Evolutionary conservation across 2,113 vertebrate genomes (phyloP), one percentile per base, ranked within the genome.

Genomic region (Nesoenas mayeri): DNA sequence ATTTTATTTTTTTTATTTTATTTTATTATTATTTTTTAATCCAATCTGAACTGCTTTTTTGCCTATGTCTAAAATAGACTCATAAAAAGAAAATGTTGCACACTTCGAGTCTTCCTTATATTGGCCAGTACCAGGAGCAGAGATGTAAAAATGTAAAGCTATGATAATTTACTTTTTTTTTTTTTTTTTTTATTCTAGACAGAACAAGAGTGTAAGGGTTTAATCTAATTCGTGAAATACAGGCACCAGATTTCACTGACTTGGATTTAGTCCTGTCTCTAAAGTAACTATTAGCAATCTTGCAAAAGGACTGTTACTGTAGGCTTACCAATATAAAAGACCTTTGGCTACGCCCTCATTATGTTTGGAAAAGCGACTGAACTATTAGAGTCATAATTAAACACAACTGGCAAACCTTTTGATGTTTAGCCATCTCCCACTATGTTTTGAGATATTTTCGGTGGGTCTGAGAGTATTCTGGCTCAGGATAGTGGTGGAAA

Each of bases 261-360:
- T 93, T 94, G 77, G 57, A 89, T 69, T 81, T 80, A 71, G 28
- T 16, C 69, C 79, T 61, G 26, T 78, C 88, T 91, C 65, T 91
- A 84, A 84, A 91, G 66, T 47, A 95, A 65, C 61, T 89, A 40
- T 40, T 89, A 67, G 79, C 94, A 86, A 89, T 84, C 48, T 93
- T 96, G 69, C 57, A 96, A 84, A 85, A 62, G 44, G 15, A 18
- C 36, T 86, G 60, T 80, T 90, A 65, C 71, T 88, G 36, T 62
- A 56, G 26, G 26, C 48, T 71, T 81, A 86, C 69, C 26, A 79
- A 32, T 88, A 53, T 26, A 84, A 91, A 88, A 91, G 67, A 56
- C 72, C 65, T 88, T 94, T 94, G 90, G 57, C 65, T 86, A 21
- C 2, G 1, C 86, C 51, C 24, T 80, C 48, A 40, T 77, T 16